A percentile compares a stretch with the other conserved stretches of the same genome.
These are phyloP conservation scores for Strigamia transsilvanica DNA, from an alignment of 2,888 invertebrate species.

Conservation along the genomic window DNA sequence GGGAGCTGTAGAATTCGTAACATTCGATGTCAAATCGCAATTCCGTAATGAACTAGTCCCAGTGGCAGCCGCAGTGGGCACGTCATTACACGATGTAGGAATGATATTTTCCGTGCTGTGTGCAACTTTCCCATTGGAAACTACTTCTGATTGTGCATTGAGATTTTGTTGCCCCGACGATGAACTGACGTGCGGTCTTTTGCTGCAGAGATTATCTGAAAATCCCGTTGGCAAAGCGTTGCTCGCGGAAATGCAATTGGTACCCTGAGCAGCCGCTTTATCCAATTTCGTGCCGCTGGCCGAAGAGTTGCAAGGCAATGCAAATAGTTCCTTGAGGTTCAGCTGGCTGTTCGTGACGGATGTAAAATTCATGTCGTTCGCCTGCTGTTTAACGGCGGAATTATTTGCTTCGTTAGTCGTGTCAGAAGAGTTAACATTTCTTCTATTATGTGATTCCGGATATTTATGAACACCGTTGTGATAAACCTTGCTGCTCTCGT, in stretches of 20 bases:
- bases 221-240: background rate
- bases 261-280: background rate
- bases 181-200: background rate
- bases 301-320: background rate
- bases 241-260: background rate
- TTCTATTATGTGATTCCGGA: background rate
- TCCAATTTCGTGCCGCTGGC: background rate
- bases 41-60: background rate
- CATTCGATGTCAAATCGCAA: background rate
- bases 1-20: background rate
- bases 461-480: conserved; percentile 21
- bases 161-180: conserved; percentile 11
- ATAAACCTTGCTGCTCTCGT: conserved; percentile 59
- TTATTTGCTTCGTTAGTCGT: background rate
- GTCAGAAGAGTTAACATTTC: background rate
- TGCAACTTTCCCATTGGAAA: conserved; percentile 13
- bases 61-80: background rate
- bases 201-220: background rate
- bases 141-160: conserved; percentile 13
- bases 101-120: conserved; percentile 10
- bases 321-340: background rate
- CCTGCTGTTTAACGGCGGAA: background rate
- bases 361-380: background rate
- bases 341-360: background rate
- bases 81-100: background rate